Conservation (phyloP, 30 jellyfish, hydroid and myxozoan genomes). For the Euphysa ruthae region DNA sequence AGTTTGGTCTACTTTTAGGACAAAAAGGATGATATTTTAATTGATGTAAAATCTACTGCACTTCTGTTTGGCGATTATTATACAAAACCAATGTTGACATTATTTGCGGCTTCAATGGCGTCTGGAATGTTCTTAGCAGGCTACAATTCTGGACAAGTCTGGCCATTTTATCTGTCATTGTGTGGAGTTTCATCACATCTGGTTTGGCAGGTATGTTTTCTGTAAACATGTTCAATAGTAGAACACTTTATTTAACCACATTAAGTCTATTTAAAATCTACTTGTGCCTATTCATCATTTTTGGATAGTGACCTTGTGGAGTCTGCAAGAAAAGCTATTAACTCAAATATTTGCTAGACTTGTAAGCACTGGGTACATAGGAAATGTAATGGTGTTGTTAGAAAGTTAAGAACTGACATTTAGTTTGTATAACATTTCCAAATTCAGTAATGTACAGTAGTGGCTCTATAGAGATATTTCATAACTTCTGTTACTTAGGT, state of each 20-base stretch:
- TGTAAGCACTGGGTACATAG: no score
- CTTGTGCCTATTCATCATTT: no score
- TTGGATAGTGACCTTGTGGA: no score
- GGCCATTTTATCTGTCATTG: constrained; percentile 70
- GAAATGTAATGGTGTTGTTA: no score
- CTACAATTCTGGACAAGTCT: constrained; percentile 55
- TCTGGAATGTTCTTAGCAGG: constrained; percentile 42
- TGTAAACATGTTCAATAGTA: no score
- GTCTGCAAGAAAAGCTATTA: no score
- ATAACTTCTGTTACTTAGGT: no score
- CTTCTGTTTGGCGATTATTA: constrained; percentile 53
- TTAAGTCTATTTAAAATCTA: neutral
- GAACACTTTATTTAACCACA: neutral
- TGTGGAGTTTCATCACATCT: constrained; percentile 57
- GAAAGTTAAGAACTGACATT: no score
- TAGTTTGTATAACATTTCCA: no score
- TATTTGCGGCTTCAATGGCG: constrained; percentile 51
- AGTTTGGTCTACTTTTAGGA: constrained; percentile 41
- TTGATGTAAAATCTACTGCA: constrained; percentile 91
- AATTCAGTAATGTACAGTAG: no score
- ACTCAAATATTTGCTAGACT: no score
- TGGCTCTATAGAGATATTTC: no score
- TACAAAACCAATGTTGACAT: constrained; percentile 53
- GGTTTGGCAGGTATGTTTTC: constrained; percentile 82
- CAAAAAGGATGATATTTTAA: constrained; percentile 57